A percentile compares a stretch with the other conserved stretches of the same genome.
Evolutionary conservation across 1,140 invertebrate genomes (phyloP).

Genomic region (Arctopsyche grandis): DNA sequence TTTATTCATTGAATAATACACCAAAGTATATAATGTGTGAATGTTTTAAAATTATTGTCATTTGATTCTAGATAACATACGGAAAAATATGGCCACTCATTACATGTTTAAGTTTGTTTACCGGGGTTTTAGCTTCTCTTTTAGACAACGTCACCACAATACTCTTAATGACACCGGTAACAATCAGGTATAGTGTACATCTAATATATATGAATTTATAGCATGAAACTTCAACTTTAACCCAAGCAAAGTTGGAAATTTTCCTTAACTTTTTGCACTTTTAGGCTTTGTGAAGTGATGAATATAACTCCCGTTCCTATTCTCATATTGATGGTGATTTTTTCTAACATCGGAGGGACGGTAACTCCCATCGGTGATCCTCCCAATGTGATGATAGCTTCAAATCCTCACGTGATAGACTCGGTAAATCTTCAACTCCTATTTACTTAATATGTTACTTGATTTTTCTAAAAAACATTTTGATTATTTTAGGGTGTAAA

Average conservation of each 20-base stretch:
- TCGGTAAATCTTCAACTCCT: slow-evolving; percentile 66
- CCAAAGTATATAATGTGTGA: neutral
- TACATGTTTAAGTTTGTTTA: slow-evolving; percentile 82
- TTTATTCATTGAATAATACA: neutral
- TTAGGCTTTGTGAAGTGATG: slow-evolving; percentile 87
- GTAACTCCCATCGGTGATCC: slow-evolving; percentile 90
- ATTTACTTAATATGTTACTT: neutral
- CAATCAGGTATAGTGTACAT: slow-evolving; percentile 70
- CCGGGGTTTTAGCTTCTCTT: slow-evolving; percentile 83
- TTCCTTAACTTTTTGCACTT: neutral
- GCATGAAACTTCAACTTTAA: no score
- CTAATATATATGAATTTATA: no score
- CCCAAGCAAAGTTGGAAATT: no score
- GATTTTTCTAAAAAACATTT: neutral
- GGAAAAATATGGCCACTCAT: slow-evolving; percentile 87
- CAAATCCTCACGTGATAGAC: slow-evolving; percentile 74
- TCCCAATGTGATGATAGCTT: slow-evolving; percentile 90
- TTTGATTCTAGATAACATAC: slow-evolving; percentile 71
- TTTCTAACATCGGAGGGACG: slow-evolving; percentile 89
- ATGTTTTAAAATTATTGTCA: no score
- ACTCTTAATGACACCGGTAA: slow-evolving; percentile 87
- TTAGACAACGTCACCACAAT: slow-evolving; percentile 92
- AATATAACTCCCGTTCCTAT: slow-evolving; percentile 86
- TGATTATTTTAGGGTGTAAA: slow-evolving; percentile 75
- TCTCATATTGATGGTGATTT: slow-evolving; percentile 83